Percentiles rank a stretch among this genome's conserved stretches.
Evolutionary conservation across 2,888 invertebrate species (phyloP).

Genomic region (Azorinus chamasolen): DNA sequence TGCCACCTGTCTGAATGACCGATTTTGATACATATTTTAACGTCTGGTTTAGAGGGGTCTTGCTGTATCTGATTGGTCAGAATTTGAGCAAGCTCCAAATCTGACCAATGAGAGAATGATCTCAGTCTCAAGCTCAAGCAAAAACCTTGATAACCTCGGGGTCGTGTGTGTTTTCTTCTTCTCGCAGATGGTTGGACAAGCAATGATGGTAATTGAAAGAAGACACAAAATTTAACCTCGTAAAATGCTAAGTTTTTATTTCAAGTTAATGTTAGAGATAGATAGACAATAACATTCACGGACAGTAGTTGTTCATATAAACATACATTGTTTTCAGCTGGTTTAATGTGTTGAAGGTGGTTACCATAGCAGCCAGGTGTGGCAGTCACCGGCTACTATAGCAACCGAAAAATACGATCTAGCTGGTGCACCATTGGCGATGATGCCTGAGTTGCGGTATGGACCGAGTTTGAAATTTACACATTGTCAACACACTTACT

Average conservation of each 20-base stretch:
- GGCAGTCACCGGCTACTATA: conserved; percentile 22
- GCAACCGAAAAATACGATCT: conserved; percentile 11
- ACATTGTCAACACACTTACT: conserved; percentile 34
- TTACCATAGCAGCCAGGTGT: conserved; percentile 47
- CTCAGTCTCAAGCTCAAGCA: too few relatives aligned
- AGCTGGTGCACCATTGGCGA: conserved; percentile 38
- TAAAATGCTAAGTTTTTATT: conserved; percentile 74
- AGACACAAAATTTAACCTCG: too few relatives aligned
- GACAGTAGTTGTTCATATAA: conserved; percentile 61
- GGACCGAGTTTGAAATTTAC: not conserved
- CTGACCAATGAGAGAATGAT: too few relatives aligned
- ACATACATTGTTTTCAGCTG: conserved; percentile 61
- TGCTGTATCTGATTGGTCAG: too few relatives aligned
- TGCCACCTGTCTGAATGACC: too few relatives aligned
- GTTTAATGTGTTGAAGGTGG: conserved; percentile 39
- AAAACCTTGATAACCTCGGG: too few relatives aligned
- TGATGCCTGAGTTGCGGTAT: conserved; percentile 32
- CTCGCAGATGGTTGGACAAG: too few relatives aligned
- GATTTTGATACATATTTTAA: too few relatives aligned
- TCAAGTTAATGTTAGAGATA: conserved; percentile 70
- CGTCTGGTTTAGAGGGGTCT: too few relatives aligned
- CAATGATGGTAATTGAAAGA: too few relatives aligned
- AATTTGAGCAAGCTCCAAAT: too few relatives aligned
- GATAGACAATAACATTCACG: conserved; percentile 65
- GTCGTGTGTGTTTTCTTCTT: too few relatives aligned